phyloP scores from a whole-genome alignment of 2,113 vertebrate genomes.

The Sander vitreus region DNA sequence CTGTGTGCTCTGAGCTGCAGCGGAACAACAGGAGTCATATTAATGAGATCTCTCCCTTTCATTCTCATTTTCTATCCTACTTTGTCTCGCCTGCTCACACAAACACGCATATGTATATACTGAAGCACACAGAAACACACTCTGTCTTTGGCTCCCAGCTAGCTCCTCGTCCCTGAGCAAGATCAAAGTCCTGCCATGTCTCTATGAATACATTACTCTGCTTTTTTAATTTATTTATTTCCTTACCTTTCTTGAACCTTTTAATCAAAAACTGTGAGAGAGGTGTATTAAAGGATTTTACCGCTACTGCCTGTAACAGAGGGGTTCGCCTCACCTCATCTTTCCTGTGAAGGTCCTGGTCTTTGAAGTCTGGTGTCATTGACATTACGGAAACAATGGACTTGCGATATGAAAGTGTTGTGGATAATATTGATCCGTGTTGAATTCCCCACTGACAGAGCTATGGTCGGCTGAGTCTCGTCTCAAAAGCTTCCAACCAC shows the following conservation, averaged over 20 bases:
- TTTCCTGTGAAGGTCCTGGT: conserved; percentile 34
- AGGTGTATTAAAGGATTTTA: conserved; percentile 55
- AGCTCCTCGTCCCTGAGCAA: conserved; percentile 47
- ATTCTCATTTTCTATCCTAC: conserved; percentile 19
- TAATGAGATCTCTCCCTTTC: conserved; percentile 42
- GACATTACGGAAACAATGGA: conserved; percentile 55
- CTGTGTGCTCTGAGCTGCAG: conserved; percentile 8
- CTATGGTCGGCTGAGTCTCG: not conserved
- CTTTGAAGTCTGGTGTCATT: conserved; percentile 65
- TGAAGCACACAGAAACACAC: not conserved
- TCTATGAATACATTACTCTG: conserved; percentile 57
- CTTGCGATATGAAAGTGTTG: conserved; percentile 45
- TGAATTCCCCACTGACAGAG: conserved; percentile 31
- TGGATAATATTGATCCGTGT: conserved; percentile 39
- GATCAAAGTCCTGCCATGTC: conserved; percentile 73
- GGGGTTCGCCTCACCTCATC: conserved; percentile 50
- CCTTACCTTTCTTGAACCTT: conserved; percentile 46
- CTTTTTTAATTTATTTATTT: conserved; percentile 68
- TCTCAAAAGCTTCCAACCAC: conserved; percentile 12
- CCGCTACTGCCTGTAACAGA: conserved; percentile 13
- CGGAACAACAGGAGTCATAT: conserved; percentile 39
- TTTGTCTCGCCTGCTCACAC: not conserved
- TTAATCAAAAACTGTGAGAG: conserved; percentile 62
- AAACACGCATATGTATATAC: conserved; percentile 21
- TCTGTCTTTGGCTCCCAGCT: conserved; percentile 38